These are phyloP conservation scores for Tamias sibiricus DNA, from an alignment of 2,113 vertebrate genomes.

Conservation along the genomic window DNA sequence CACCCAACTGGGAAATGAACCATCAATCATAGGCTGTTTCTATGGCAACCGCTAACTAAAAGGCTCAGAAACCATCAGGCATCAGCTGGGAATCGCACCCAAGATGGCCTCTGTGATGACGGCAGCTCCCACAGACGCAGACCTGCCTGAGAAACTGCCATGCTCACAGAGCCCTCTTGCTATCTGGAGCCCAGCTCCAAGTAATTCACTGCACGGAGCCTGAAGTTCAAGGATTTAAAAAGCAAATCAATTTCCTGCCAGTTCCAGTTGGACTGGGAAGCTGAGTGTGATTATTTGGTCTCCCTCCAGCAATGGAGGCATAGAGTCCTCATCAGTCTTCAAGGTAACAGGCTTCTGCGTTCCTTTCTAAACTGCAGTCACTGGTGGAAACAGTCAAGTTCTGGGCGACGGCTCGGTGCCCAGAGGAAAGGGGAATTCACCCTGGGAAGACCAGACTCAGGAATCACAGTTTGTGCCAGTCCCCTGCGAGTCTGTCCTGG, in stretches of 20 bases:
- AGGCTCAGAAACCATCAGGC: not conserved
- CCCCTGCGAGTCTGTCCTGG: not conserved
- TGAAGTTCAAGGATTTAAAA: constrained; percentile 20
- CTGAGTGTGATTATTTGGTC: not conserved
- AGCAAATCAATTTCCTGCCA: constrained; percentile 11
- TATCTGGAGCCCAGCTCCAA: not conserved
- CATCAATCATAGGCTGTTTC: not conserved
- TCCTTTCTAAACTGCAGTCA: not conserved
- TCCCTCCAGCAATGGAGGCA: not conserved
- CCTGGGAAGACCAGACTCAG: not conserved
- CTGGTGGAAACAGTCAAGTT: not conserved
- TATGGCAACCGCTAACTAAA: constrained; percentile 24
- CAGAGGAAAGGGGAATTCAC: not conserved
- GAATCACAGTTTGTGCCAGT: rapidly evolving
- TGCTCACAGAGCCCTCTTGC: rapidly evolving
- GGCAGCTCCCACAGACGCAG: not conserved
- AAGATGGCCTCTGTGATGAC: not conserved
- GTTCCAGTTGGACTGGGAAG: not conserved
- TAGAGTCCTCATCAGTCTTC: not conserved
- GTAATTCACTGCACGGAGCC: not conserved
- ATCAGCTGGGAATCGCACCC: not conserved
- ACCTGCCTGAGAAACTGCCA: not conserved
- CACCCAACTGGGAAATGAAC: not conserved
- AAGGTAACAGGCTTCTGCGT: not conserved
- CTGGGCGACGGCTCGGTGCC: not conserved